phyloP scores from a whole-genome alignment of 30 jellyfish, hydroid and myxozoan species.

The Catostylus mosaicus region DNA sequence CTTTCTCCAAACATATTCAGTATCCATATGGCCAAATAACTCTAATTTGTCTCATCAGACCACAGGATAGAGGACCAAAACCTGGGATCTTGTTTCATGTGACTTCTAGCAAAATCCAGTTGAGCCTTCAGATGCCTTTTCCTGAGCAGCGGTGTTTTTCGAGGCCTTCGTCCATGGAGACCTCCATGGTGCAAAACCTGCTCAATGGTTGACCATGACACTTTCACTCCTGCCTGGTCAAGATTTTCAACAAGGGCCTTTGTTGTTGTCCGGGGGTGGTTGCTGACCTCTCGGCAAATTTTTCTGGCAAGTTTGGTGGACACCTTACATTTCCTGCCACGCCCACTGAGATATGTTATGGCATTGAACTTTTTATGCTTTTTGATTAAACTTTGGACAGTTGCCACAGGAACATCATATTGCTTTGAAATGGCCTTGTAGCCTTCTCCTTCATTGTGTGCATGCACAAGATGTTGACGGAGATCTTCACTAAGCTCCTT shows the following conservation, averaged over 20 bases:
- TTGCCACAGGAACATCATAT: conserved; percentile 11
- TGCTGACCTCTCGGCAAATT: conserved; percentile 19
- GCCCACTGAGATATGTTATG: not conserved
- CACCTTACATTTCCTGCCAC: not conserved
- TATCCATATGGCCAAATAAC: not conserved
- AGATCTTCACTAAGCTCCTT: conserved; percentile 17
- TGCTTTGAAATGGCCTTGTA: conserved; percentile 14
- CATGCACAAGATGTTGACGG: not conserved
- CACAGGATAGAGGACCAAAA: not conserved
- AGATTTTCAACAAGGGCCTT: not conserved
- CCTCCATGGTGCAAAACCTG: not conserved
- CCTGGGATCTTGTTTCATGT: not conserved
- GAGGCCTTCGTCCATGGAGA: not conserved
- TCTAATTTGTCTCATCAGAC: not conserved
- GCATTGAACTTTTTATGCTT: conserved; percentile 1
- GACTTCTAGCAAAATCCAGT: not conserved
- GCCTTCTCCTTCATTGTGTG: conserved; percentile 2
- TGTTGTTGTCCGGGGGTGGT: conserved; percentile 10
- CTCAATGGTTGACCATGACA: not conserved
- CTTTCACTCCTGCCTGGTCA: not conserved
- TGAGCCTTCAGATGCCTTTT: conserved; percentile 1
- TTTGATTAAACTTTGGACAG: not conserved
- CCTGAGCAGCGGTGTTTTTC: not conserved
- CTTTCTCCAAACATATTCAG: not conserved
- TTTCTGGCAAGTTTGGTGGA: not conserved